Evolutionary conservation across 1,140 invertebrate species (phyloP), one percentile per base, ranked within the genome.

Genomic region (Drosophila elegans): DNA sequence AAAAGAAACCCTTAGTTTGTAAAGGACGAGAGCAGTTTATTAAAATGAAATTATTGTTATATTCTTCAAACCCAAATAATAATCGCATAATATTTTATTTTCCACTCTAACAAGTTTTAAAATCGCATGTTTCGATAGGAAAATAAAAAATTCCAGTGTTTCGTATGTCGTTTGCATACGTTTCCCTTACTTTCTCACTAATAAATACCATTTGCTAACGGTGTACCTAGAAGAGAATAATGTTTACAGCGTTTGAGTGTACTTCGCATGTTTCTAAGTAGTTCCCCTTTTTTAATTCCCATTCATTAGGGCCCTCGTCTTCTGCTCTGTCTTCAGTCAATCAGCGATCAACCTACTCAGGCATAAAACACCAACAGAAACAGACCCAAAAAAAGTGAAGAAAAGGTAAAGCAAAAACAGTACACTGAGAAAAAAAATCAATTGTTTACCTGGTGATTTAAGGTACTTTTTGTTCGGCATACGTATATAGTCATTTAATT

Each of bases 301-400:
- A 60, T 29, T 68, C 41, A 51, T 61, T 25, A 27, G 21, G 41
- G 12, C 32, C 29, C 36, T n/a, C n/a, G 5, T 42, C 12, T 21
- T 25, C 32, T 38, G 13, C 53, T 12, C 27, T 32, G 16, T 27
- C 42, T 57, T 5, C 42, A 71, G 64, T 71, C 67, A 71, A 73
- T 75, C 63, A 73, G 56, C 55, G 73, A 74, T 48, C 81, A 66
- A 84, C 44, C 82, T 85, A 81, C 68, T 85, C 82, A 68, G 44
- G 60, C 82, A 74, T 81, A 54, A 85, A 84, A 59, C 68, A 69
- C 34, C 59, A 42, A 73, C 38, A 10, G 39, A 72, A 52, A 72
- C n/a, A 72, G 46, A 48, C 13, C 16, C 42, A 68, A 73, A 52
- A 61, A 76, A 62, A 46, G 34, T 39, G 45, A 51, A 51, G 13